These are phyloP conservation scores for Holothuria leucospilota DNA, from an alignment of 53 echinoderm and acorn worm species.

Conservation along the genomic window DNA sequence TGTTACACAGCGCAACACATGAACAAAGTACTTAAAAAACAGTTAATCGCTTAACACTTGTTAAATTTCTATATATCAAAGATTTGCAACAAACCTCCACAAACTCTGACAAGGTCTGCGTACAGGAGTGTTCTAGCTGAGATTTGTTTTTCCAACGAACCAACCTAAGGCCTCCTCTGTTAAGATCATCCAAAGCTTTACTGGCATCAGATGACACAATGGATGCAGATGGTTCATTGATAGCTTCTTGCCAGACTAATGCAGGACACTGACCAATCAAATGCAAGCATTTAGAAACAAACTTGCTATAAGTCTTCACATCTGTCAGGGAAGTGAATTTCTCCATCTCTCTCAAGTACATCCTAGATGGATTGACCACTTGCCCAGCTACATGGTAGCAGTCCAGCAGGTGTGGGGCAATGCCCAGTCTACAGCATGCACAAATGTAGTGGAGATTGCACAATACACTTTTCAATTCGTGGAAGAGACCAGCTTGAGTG, in stretches of 20 bases:
- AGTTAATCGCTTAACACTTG: no score
- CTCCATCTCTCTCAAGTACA: constrained; percentile 75
- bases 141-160: constrained; percentile 87
- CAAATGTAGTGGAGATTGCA: constrained; percentile 84
- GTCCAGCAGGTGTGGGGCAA: constrained; percentile 73
- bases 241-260: constrained; percentile 90
- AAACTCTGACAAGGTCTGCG: constrained; percentile 81
- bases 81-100: constrained; percentile 62
- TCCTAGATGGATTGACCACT: constrained; percentile 45
- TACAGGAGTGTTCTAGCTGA: constrained; percentile 73
- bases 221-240: constrained; percentile 83
- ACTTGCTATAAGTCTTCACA: constrained; percentile 72
- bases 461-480: constrained; percentile 60
- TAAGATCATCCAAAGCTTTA: constrained; percentile 25
- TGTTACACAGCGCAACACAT: no score
- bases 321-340: constrained; percentile 71
- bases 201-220: constrained; percentile 65
- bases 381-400: constrained; percentile 68
- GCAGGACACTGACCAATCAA: constrained; percentile 82
- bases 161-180: constrained; percentile 53
- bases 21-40: no score
- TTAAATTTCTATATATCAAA: no score
- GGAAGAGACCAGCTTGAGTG: constrained; percentile 74
- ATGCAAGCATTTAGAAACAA: constrained; percentile 84
- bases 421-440: constrained; percentile 76